Percentiles rank a stretch among this genome's conserved stretches.
phyloP scores from a whole-genome alignment of 2,888 invertebrate genomes.

The Cephus sareptanus region DNA sequence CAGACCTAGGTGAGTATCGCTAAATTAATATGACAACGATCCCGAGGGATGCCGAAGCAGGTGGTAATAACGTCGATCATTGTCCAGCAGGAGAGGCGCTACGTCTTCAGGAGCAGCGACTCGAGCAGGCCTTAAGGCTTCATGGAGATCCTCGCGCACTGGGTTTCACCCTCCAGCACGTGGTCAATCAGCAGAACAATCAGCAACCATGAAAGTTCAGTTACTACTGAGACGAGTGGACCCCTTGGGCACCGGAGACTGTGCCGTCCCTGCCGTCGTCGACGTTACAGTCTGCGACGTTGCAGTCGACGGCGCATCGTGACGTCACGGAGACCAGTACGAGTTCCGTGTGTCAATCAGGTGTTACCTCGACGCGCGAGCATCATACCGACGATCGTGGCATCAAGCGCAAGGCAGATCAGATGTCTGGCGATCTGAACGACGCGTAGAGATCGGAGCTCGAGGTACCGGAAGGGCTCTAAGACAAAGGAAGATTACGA shows the following conservation, averaged over 20 bases:
- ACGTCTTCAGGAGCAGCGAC: constrained; percentile 78
- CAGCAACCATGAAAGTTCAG: constrained; percentile 81
- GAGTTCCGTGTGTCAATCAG: not conserved
- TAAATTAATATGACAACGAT: constrained; percentile 17
- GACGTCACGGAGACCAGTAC: not conserved
- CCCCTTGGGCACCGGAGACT: constrained; percentile 62
- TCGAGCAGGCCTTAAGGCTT: constrained; percentile 85
- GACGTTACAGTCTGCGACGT: constrained; percentile 15
- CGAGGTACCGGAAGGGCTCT: not conserved
- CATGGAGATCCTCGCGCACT: constrained; percentile 84
- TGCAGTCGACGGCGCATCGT: not conserved
- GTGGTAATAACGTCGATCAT: not conserved
- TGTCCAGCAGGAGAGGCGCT: constrained; percentile 59
- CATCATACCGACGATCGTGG: constrained; percentile 52
- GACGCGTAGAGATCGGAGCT: constrained; percentile 45
- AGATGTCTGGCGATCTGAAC: constrained; percentile 52
- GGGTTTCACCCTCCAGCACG: constrained; percentile 76
- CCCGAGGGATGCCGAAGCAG: not conserved
- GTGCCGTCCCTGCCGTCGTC: constrained; percentile 47
- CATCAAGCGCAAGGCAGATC: constrained; percentile 61
- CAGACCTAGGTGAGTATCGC: constrained; percentile 57
- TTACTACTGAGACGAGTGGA: constrained; percentile 78
- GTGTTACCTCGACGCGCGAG: constrained; percentile 26
- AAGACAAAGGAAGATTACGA: not conserved
- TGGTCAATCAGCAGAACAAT: constrained; percentile 69